A percentile compares a stretch with the other conserved stretches of the same genome.
Evolutionary conservation across 2,888 invertebrate species (phyloP).

Genomic region (Laothoe populi): DNA sequence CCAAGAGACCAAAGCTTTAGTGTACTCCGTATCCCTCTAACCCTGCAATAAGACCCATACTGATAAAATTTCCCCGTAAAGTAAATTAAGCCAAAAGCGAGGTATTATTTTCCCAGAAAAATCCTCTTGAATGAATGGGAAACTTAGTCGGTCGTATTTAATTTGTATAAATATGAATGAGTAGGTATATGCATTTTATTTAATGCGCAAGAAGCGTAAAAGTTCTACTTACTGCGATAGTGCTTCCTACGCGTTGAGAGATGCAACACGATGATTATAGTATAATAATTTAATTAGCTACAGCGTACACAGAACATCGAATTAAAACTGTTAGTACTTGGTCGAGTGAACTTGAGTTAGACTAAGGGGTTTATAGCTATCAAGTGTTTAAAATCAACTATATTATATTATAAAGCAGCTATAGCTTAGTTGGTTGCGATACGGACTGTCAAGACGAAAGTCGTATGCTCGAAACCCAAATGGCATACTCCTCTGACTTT

Average conservation of each 20-base stretch:
- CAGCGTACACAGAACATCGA: background rate
- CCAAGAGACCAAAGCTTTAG: too few species aligned
- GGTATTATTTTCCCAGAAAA: too few species aligned
- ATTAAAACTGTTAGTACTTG: background rate
- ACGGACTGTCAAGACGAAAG: too few species aligned
- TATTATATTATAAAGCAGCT: background rate
- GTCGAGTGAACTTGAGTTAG: background rate
- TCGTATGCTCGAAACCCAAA: too few species aligned
- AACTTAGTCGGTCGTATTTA: too few species aligned
- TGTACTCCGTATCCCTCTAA: too few species aligned
- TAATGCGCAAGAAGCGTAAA: slow-evolving; percentile 12
- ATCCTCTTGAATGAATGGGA: too few species aligned
- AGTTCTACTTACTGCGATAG: slow-evolving; percentile 8
- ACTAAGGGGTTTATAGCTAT: background rate
- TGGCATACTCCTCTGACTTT: too few species aligned
- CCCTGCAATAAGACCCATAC: too few species aligned
- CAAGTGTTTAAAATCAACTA: background rate
- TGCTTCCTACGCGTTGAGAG: slow-evolving; percentile 14
- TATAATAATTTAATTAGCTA: slow-evolving; percentile 20
- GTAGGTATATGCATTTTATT: slow-evolving; percentile 5
- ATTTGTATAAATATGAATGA: background rate
- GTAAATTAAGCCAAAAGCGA: too few species aligned
- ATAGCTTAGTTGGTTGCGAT: too few species aligned
- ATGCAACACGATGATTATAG: slow-evolving; percentile 8
- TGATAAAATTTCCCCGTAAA: too few species aligned